phyloP scores from a whole-genome alignment of 2,113 vertebrate genomes.

The Pipra filicauda region DNA sequence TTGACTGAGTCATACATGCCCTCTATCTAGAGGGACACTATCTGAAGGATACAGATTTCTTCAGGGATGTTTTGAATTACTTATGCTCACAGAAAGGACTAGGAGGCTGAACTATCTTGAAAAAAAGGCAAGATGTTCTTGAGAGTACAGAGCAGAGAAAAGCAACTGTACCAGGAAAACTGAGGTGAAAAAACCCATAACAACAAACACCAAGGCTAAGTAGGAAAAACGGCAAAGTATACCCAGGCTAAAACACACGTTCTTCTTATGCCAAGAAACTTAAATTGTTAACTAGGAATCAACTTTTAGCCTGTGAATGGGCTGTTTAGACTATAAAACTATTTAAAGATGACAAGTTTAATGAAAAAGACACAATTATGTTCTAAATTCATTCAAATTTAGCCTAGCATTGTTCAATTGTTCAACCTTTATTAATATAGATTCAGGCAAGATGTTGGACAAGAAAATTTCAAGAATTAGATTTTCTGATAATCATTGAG shows the following conservation, averaged over 20 bases:
- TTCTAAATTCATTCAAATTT: background rate
- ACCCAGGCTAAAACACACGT: background rate
- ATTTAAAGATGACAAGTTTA: background rate
- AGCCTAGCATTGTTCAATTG: background rate
- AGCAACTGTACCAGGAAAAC: background rate
- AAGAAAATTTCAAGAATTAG: background rate
- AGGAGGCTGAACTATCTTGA: background rate
- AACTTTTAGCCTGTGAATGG: background rate
- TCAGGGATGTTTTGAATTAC: background rate
- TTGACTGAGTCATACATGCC: background rate
- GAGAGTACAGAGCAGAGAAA: background rate
- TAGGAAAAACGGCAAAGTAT: background rate
- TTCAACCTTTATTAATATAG: background rate
- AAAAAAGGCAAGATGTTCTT: background rate
- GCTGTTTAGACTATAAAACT: background rate
- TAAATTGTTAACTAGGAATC: background rate
- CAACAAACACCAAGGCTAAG: background rate
- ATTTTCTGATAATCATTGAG: background rate
- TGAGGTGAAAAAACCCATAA: rapidly evolving
- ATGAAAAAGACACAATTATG: background rate
- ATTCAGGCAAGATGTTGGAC: background rate
- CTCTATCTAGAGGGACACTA: background rate
- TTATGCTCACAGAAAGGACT: background rate
- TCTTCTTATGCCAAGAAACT: background rate
- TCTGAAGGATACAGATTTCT: background rate